These are phyloP conservation scores for Chloropsis hardwickii DNA, from an alignment of 2,113 vertebrate genomes.

Conservation along the genomic window DNA sequence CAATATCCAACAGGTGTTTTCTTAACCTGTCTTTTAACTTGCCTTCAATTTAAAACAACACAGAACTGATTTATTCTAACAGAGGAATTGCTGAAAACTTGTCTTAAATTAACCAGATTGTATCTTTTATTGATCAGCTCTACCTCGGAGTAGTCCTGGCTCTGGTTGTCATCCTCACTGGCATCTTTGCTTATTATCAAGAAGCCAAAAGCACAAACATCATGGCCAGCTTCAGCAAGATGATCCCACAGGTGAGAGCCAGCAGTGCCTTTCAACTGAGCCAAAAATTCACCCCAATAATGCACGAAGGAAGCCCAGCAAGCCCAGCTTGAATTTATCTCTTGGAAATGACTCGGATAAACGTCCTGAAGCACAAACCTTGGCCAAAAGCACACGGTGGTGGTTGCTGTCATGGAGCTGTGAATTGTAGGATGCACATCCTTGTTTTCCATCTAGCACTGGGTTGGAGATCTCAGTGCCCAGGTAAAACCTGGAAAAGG, in stretches of 20 bases:
- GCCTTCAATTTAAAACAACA: background rate
- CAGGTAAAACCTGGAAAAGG: background rate
- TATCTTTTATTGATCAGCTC: slow-evolving; percentile 57
- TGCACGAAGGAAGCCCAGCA: background rate
- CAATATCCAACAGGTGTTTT: background rate
- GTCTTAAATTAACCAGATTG: background rate
- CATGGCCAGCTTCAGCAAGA: slow-evolving; percentile 82
- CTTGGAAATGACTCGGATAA: background rate
- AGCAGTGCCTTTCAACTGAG: background rate
- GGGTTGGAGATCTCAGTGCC: background rate
- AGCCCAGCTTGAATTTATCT: background rate
- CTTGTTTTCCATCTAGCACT: background rate
- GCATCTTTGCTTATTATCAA: slow-evolving; percentile 82
- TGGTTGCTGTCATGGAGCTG: background rate
- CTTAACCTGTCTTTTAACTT: background rate
- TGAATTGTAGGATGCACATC: background rate
- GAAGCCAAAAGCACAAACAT: slow-evolving; percentile 85
- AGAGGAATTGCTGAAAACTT: background rate
- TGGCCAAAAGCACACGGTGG: background rate
- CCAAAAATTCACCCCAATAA: background rate
- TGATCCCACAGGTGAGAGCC: slow-evolving; percentile 80
- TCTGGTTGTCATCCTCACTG: slow-evolving; percentile 76
- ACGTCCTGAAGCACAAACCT: background rate
- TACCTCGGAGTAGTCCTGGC: slow-evolving; percentile 77
- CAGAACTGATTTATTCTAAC: background rate